Conservation (phyloP, 2,113 vertebrate species). For the Salvelinus fontinalis region DNA sequence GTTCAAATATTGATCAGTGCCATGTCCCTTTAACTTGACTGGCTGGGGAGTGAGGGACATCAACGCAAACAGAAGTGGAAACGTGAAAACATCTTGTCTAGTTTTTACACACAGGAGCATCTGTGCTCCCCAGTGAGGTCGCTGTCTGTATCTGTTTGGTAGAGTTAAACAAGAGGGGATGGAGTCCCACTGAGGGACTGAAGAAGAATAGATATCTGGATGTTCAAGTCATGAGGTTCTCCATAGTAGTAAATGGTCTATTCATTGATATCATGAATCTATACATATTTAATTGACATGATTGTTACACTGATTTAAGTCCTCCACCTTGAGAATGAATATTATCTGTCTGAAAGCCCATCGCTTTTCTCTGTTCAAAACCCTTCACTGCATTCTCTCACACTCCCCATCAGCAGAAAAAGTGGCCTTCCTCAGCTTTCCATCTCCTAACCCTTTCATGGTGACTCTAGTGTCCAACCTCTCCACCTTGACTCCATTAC, state of each 20-base stretch:
- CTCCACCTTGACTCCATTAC: constrained; percentile 43
- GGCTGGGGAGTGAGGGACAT: constrained; percentile 22
- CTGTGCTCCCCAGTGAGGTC: background rate
- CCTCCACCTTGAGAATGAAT: constrained; percentile 23
- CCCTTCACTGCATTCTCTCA: background rate
- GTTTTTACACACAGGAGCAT: constrained; percentile 10
- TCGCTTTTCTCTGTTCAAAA: background rate
- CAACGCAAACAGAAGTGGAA: constrained; percentile 11
- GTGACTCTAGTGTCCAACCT: constrained; percentile 36
- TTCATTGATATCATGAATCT: constrained; percentile 27
- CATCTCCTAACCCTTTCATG: background rate
- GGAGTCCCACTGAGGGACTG: background rate
- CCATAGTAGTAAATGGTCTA: background rate
- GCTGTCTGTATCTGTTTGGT: background rate
- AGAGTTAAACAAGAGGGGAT: background rate
- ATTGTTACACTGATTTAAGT: constrained; percentile 12
- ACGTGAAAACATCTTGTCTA: constrained; percentile 11
- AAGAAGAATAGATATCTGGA: constrained; percentile 8
- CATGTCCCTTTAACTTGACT: constrained; percentile 38
- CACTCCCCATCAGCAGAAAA: background rate
- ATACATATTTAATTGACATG: constrained; percentile 26
- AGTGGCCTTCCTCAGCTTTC: constrained; percentile 3
- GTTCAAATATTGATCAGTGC: constrained; percentile 81
- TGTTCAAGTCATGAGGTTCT: constrained; percentile 1
- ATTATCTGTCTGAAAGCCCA: background rate